Evolutionary conservation across 2,888 invertebrate genomes (phyloP).

Genomic region (Harmothoe impar): DNA sequence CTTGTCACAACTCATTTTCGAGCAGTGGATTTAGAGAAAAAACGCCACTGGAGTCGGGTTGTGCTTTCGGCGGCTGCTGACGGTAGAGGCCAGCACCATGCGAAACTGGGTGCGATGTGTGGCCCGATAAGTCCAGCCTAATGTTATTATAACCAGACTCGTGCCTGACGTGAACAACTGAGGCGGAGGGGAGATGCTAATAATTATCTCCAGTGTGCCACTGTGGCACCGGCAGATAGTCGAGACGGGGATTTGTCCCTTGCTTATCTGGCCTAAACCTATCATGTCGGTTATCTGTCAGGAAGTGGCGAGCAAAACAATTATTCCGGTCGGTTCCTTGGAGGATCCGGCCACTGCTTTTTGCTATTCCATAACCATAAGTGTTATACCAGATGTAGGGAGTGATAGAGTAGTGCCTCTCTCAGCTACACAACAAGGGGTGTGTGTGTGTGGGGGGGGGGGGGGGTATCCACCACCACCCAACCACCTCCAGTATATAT

Average conservation of each 20-base stretch:
- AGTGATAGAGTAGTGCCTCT: not conserved
- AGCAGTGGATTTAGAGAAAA: not conserved
- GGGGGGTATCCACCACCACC: no score
- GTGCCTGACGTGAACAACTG: not conserved
- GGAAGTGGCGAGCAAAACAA: conserved; percentile 22
- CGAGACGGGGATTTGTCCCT: not conserved
- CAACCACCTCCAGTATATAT: no score
- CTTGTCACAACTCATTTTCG: not conserved
- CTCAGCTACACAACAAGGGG: no score
- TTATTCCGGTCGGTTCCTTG: not conserved
- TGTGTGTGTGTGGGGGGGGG: no score
- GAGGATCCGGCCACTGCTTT: not conserved
- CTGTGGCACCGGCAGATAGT: not conserved
- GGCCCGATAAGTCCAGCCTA: not conserved
- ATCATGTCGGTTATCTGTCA: conserved; percentile 26
- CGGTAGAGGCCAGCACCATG: not conserved
- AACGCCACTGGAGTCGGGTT: not conserved
- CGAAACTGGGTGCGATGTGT: not conserved
- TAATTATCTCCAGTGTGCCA: conserved; percentile 33
- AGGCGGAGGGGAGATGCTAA: conserved; percentile 12
- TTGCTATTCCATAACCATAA: not conserved
- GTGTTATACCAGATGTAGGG: not conserved
- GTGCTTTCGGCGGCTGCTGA: not conserved
- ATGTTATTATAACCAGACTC: conserved; percentile 23
- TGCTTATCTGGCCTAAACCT: conserved; percentile 4